Percentiles rank a stretch among this genome's conserved stretches.
These are phyloP conservation scores for Incurvaria masculella DNA, from an alignment of 2,888 invertebrate genomes.

Conservation along the genomic window DNA sequence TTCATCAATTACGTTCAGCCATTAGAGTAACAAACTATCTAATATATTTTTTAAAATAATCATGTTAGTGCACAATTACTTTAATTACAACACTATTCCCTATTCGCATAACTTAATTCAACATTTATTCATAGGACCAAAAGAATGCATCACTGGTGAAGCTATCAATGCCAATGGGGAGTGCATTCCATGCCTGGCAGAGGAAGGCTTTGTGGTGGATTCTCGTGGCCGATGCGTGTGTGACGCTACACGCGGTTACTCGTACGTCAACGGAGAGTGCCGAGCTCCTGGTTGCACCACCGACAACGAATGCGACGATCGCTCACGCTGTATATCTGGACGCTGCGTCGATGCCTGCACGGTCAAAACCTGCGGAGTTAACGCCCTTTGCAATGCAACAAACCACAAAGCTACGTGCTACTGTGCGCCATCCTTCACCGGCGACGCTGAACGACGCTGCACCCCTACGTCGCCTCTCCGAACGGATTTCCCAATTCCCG, in stretches of 20 bases:
- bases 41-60: neutral
- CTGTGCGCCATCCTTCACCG: conserved; percentile 72
- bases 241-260: conserved; percentile 73
- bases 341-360: conserved; percentile 79
- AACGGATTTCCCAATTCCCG: conserved; percentile 82
- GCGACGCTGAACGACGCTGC: conserved; percentile 73
- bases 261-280: conserved; percentile 75
- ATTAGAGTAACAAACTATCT: neutral
- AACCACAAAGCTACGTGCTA: conserved; percentile 75
- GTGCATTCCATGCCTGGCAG: conserved; percentile 69
- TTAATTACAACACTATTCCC: neutral
- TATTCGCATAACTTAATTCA: neutral
- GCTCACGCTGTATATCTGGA: conserved; percentile 72
- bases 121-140: conserved; percentile 30
- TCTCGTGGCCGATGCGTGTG: conserved; percentile 79
- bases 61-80: neutral
- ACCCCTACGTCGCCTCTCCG: conserved; percentile 57
- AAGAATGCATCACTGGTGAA: conserved; percentile 73
- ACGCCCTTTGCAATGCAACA: conserved; percentile 74
- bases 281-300: conserved; percentile 69
- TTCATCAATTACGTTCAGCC: too few relatives aligned
- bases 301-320: conserved; percentile 73
- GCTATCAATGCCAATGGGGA: conserved; percentile 74
- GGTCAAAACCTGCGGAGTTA: conserved; percentile 68
- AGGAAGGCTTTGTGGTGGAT: conserved; percentile 72